These are phyloP conservation scores for Thyatira batis DNA, from an alignment of 2,888 invertebrate genomes.

Conservation along the genomic window DNA sequence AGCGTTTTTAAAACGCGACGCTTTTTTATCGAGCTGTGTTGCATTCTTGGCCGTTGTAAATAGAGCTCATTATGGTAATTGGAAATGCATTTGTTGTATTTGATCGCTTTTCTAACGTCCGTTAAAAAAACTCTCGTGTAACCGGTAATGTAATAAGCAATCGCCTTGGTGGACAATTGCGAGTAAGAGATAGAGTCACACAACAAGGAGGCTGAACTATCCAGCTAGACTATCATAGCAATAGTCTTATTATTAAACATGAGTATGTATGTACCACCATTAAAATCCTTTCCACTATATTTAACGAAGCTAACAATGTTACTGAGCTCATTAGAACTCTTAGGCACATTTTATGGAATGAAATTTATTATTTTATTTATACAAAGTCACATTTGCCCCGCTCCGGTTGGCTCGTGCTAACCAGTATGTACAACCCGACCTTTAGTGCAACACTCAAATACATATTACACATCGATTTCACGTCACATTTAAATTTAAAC, in stretches of 20 bases:
- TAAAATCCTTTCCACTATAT: conserved; percentile 25
- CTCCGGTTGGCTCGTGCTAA: conserved; percentile 27
- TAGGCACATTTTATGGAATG: conserved; percentile 73
- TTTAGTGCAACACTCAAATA: conserved; percentile 43
- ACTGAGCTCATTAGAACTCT: conserved; percentile 56
- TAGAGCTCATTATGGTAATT: too few relatives aligned
- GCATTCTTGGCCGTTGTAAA: too few relatives aligned
- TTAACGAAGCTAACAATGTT: conserved; percentile 60
- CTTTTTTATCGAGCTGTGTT: too few relatives aligned
- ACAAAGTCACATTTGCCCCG: conserved; percentile 59
- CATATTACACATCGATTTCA: conserved; percentile 33
- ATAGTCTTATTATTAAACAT: conserved; percentile 3
- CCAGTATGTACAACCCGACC: conserved; percentile 60
- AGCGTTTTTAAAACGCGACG: too few relatives aligned
- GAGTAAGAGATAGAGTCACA: too few relatives aligned
- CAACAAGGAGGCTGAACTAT: too few relatives aligned
- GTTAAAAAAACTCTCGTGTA: too few relatives aligned
- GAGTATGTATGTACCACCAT: conserved; percentile 22
- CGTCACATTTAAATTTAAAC: conserved; percentile 34
- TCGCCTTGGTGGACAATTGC: too few relatives aligned
- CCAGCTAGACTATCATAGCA: not conserved
- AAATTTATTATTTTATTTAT: conserved; percentile 31
- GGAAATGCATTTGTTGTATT: too few relatives aligned
- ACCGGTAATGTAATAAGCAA: too few relatives aligned
- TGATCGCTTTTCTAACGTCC: too few relatives aligned